Conservation (phyloP, 1,140 invertebrate genomes). For the Papilio machaon region DNA sequence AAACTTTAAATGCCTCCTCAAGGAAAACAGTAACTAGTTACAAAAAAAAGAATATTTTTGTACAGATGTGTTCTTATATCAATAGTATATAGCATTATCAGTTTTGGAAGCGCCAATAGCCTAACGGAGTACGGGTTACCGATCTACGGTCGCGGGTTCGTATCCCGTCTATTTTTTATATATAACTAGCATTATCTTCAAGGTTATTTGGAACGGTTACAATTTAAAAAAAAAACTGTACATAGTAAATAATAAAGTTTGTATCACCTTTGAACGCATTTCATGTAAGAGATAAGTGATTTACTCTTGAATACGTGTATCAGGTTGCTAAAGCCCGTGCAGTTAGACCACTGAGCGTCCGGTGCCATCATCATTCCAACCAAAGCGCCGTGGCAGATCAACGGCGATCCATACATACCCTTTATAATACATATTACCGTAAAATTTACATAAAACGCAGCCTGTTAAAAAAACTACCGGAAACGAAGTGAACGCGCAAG, state of each 20-base stretch:
- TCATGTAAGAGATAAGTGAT: constrained; percentile 54
- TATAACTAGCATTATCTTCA: not conserved
- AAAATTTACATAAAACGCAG: too few relatives aligned
- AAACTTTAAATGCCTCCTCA: too few relatives aligned
- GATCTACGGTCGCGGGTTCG: not conserved
- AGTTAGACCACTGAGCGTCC: constrained; percentile 74
- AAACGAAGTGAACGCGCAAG: too few relatives aligned
- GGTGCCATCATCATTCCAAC: constrained; percentile 67
- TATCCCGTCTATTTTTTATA: not conserved
- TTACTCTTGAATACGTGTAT: constrained; percentile 56
- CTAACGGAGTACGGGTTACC: not conserved
- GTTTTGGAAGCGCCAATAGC: not conserved
- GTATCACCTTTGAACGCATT: constrained; percentile 56
- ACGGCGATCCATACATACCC: constrained; percentile 71
- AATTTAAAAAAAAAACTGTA: not conserved
- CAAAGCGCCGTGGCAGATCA: constrained; percentile 57
- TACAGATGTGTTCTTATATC: too few relatives aligned
- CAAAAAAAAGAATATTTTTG: too few relatives aligned
- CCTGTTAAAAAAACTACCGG: too few relatives aligned
- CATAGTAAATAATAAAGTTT: not conserved
- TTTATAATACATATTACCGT: constrained; percentile 36
- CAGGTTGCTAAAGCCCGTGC: constrained; percentile 64
- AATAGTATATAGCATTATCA: too few relatives aligned
- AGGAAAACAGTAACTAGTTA: too few relatives aligned
- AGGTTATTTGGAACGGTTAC: not conserved